These are phyloP conservation scores for Ardeotis arabs DNA, from an alignment of 2,113 vertebrate genomes.

Conservation along the genomic window DNA sequence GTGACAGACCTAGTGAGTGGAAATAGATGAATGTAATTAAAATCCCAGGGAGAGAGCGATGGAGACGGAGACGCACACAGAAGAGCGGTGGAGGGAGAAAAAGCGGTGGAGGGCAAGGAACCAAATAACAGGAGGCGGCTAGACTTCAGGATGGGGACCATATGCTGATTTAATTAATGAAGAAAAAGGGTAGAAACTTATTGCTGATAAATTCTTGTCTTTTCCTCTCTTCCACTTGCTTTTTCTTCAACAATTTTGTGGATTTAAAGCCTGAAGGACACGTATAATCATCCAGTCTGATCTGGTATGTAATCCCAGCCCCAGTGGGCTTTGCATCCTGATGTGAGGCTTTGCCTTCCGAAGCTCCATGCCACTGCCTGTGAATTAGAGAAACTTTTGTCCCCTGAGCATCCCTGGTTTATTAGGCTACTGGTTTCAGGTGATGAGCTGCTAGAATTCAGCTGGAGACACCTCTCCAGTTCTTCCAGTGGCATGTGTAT, in stretches of 20 bases:
- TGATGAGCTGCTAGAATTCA: background rate
- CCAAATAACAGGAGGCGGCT: background rate
- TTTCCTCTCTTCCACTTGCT: background rate
- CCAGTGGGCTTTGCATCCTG: background rate
- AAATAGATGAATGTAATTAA: conserved; percentile 73
- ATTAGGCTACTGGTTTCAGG: background rate
- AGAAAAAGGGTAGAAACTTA: background rate
- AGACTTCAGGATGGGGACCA: background rate
- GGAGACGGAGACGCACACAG: background rate
- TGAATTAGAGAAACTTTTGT: background rate
- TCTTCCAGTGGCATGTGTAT: background rate
- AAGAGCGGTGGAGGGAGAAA: background rate
- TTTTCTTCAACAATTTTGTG: fast-evolving
- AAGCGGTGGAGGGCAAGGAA: background rate
- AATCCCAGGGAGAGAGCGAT: conserved; percentile 37
- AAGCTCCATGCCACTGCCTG: background rate
- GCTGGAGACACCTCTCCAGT: background rate
- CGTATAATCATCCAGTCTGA: background rate
- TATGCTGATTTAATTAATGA: background rate
- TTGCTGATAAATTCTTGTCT: fast-evolving
- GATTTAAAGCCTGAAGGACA: background rate
- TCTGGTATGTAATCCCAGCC: fast-evolving
- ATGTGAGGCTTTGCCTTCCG: fast-evolving
- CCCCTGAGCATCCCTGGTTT: background rate
- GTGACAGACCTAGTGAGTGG: conserved; percentile 66